A percentile compares a stretch with the other conserved stretches of the same genome.
Evolutionary conservation across 2,888 invertebrate species (phyloP).

Genomic region (Chrysodeixis includens): DNA sequence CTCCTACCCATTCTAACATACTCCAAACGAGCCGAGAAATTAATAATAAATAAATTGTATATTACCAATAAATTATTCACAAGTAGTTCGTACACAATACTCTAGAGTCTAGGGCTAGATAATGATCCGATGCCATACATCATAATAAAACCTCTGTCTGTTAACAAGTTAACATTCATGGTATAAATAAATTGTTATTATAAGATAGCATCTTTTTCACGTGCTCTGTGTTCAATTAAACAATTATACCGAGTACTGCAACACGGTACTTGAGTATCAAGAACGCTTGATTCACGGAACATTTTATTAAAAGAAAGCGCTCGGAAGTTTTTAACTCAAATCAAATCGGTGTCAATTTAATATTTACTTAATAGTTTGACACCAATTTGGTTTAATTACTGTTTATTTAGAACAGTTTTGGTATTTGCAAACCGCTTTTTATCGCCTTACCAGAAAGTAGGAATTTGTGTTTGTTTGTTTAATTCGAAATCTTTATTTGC

Average conservation of each 20-base stretch:
- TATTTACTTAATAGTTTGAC: constrained; percentile 17
- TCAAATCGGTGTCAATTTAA: constrained; percentile 26
- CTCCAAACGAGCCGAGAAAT: no score
- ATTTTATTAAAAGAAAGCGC: constrained; percentile 36
- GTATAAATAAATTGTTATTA: constrained; percentile 17
- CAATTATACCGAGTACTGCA: constrained; percentile 23
- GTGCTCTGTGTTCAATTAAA: constrained; percentile 22
- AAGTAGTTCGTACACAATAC: no score
- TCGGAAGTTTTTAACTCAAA: constrained; percentile 13
- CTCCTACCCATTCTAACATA: no score
- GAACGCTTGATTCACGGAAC: constrained; percentile 10
- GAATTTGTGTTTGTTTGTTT: neutral
- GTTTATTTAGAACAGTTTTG: constrained; percentile 1
- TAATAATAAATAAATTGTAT: no score
- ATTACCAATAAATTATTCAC: no score
- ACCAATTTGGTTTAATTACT: neutral
- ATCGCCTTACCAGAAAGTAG: neutral
- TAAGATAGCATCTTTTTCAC: constrained; percentile 23
- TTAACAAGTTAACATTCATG: neutral
- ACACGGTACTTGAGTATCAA: constrained; percentile 12
- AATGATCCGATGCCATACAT: neutral
- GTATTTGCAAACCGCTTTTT: neutral
- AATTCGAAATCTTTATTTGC: neutral
- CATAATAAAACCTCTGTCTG: neutral
- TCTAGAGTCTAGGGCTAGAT: no score